A percentile compares a stretch with the other conserved stretches of the same genome.
phyloP scores from a whole-genome alignment of 2,113 vertebrate species.

The Cebidichthys violaceus region DNA sequence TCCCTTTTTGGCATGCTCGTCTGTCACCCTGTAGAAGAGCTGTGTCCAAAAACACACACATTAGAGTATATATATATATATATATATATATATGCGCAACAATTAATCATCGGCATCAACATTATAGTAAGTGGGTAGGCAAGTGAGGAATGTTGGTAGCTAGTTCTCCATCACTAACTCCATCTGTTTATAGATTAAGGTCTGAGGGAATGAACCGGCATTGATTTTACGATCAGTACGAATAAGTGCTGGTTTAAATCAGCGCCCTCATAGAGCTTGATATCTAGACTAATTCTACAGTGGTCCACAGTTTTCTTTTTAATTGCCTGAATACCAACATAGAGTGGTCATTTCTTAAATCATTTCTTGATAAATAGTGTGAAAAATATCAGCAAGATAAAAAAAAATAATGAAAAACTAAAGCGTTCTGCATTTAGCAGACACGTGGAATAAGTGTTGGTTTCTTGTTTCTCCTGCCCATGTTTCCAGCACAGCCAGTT shows the following conservation, averaged over 20 bases:
- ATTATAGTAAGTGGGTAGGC: conserved; percentile 26
- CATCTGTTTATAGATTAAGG: conserved; percentile 55
- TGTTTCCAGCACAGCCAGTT: conserved; percentile 55
- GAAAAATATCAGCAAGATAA: neutral
- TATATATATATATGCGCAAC: conserved; percentile 24
- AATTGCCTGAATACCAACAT: neutral
- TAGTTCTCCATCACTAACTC: conserved; percentile 32
- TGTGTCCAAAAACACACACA: conserved; percentile 66
- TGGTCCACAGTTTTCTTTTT: neutral
- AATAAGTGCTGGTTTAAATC: conserved; percentile 50
- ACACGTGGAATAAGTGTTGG: neutral
- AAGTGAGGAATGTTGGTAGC: conserved; percentile 49
- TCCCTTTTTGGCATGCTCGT: conserved; percentile 93
- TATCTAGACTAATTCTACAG: conserved; percentile 1
- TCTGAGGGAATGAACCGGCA: conserved; percentile 52
- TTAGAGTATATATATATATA: neutral
- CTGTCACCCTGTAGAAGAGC: conserved; percentile 96
- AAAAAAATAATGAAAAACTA: neutral
- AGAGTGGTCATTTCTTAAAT: neutral
- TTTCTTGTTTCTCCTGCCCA: conserved; percentile 31
- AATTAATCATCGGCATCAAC: conserved; percentile 27
- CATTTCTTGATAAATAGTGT: neutral
- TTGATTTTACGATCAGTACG: conserved; percentile 49
- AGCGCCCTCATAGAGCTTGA: conserved; percentile 9
- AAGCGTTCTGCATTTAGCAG: neutral